These are phyloP conservation scores for Zapus hudsonius DNA, from an alignment of 2,113 vertebrate genomes.

Conservation along the genomic window DNA sequence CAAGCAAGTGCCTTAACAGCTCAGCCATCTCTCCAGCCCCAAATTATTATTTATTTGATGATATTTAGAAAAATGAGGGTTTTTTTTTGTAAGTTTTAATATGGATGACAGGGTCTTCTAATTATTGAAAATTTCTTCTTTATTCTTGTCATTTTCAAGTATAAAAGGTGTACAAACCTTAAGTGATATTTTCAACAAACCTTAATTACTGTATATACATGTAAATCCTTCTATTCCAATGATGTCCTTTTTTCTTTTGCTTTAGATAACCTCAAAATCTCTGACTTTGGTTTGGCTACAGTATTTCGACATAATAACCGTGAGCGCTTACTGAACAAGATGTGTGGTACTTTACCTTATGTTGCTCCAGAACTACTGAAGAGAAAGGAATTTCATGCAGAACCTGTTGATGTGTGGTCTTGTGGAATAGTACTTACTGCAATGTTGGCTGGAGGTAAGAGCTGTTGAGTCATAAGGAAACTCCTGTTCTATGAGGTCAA, in stretches of 20 bases:
- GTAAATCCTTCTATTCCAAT: not conserved
- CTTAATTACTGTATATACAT: not conserved
- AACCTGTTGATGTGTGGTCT: conserved; percentile 96
- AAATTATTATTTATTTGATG: not conserved
- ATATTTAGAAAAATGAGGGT: not conserved
- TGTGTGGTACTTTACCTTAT: conserved; percentile 96
- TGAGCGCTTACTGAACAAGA: conserved; percentile 91
- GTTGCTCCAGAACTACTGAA: conserved; percentile 96
- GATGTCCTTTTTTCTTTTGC: conserved; percentile 2
- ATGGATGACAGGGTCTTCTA: not conserved
- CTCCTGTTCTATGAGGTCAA: not conserved
- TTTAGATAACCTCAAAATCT: conserved; percentile 96
- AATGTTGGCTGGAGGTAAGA: conserved; percentile 97
- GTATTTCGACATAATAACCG: conserved; percentile 94
- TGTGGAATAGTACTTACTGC: conserved; percentile 97
- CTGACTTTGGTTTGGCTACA: conserved; percentile 96
- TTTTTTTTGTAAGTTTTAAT: not conserved
- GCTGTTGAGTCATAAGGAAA: not conserved
- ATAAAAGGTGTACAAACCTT: not conserved
- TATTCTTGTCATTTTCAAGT: conserved; percentile 24
- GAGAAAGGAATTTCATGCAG: conserved; percentile 90
- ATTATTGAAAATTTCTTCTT: not conserved
- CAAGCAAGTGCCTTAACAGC: too few species aligned
- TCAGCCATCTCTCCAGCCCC: too few species aligned
- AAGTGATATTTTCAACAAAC: conserved; percentile 27